Evolutionary conservation across 2,888 invertebrate genomes (phyloP).

Genomic region (Trichopoda pennipes): DNA sequence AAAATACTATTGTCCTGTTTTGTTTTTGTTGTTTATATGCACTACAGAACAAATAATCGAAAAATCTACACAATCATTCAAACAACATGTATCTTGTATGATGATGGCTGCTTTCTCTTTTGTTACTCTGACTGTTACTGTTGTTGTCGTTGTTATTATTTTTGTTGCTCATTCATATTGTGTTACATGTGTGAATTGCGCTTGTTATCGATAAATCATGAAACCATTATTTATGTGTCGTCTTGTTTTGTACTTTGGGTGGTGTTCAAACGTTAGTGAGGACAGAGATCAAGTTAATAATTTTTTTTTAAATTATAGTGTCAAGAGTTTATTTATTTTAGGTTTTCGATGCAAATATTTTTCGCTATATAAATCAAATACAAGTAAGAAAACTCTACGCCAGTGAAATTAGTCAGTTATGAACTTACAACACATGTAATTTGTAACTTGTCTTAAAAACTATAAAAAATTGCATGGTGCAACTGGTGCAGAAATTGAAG

Average conservation of each 20-base stretch:
- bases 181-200: conserved; percentile 78
- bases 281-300: neutral
- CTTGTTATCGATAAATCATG: conserved; percentile 80
- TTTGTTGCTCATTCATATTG: conserved; percentile 63
- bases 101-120: conserved; percentile 25
- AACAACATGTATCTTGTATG: conserved; percentile 50
- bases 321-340: neutral
- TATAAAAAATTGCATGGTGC: no score
- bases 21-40: conserved; percentile 8
- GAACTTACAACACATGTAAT: no score
- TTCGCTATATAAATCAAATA: no score
- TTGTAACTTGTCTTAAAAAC: no score
- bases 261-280: neutral
- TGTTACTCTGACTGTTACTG: conserved; percentile 9
- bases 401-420: no score
- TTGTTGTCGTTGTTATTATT: conserved; percentile 41
- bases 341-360: no score
- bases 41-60: conserved; percentile 48
- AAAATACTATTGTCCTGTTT: conserved; percentile 40
- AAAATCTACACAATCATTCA: conserved; percentile 37
- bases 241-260: conserved; percentile 53
- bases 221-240: conserved; percentile 79
- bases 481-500: no score
- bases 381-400: no score
- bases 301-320: neutral